Base-by-base conservation (phyloP, 2,113 vertebrate species). In the Cololabis saira region DNA sequence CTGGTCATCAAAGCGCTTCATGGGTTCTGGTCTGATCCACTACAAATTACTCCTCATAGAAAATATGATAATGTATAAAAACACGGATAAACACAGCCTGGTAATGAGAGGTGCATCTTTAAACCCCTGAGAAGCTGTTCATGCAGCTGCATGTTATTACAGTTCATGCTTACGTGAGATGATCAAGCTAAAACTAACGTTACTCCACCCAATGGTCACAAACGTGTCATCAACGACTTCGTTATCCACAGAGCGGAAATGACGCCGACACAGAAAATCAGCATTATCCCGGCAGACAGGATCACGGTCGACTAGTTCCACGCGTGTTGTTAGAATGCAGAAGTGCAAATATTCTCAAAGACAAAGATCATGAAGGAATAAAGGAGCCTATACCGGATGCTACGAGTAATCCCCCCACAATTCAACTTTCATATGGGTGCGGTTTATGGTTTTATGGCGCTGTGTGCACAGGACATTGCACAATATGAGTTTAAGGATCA, bases 401-500 rank as follows among this genome's bases (percentile, higher is more conserved):
- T 30, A 30, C 18, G 16, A 24, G 18, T 22, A 15, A 7, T 33
- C 9, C 37, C 14, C n/a, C 37, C 13, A 37, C 17, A 43, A 9
- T 41, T 17, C 16, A 24, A 41, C 16, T 8, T 45, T 42, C 27
- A 40, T 14, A n/a, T 12, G 19, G 61, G 64, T 21, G 60, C 49
- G 62, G 37, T 59, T 17, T 65, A 2, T n/a, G 4, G 4, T 56
- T 65, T 77, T 53, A 50, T 40, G 21, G 10, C 18, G 8, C 13
- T 27, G 10, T 51, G 33, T 33, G 47, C 27, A 57, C 5, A 33
- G 0, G 1, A 15, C 13, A 61, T 71, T 73, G 52, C 51, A 54
- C 17, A 80, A 81, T 16, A 40, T 43, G 69, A 13, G 10, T 33
- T 18, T 12, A 6, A 11, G 13, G 14, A 47, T 8, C 55, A 17